Evolutionary conservation across 2,113 vertebrate genomes (phyloP).

Genomic region (Tetraodon nigroviridis): DNA sequence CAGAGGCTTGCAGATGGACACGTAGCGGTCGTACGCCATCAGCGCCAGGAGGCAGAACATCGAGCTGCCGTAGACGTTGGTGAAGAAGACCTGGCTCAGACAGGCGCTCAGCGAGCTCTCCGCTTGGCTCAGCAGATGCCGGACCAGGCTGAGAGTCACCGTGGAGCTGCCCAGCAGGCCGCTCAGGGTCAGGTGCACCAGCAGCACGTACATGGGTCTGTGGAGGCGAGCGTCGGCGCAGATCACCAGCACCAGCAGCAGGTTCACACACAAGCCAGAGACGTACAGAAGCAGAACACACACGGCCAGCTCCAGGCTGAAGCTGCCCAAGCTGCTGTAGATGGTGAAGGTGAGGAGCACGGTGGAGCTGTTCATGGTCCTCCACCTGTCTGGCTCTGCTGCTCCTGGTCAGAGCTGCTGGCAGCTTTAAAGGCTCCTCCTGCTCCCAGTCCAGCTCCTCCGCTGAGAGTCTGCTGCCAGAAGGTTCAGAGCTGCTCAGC

Average conservation of each 20-base stretch:
- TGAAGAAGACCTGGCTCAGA: constrained; percentile 19
- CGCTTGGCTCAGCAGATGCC: not conserved
- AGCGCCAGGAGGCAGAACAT: constrained; percentile 3
- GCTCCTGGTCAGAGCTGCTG: not conserved
- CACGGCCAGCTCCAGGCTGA: not conserved
- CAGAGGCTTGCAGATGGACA: constrained; percentile 32
- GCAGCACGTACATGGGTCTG: constrained; percentile 26
- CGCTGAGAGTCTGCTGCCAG: too few species aligned
- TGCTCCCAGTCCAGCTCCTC: too few species aligned
- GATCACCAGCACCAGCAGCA: constrained; percentile 8
- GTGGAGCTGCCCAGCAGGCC: constrained; percentile 9
- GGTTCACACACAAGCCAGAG: not conserved
- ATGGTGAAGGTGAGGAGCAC: constrained; percentile 4
- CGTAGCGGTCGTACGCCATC: constrained; percentile 38
- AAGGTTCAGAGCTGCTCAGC: too few species aligned
- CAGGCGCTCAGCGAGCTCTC: not conserved
- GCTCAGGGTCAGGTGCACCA: constrained; percentile 14
- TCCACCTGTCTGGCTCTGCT: too few species aligned
- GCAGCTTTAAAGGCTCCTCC: too few species aligned
- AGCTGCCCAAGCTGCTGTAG: not conserved
- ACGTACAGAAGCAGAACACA: constrained; percentile 14
- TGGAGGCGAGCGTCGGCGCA: constrained; percentile 9
- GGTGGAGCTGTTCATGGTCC: not conserved
- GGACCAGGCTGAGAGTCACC: not conserved
- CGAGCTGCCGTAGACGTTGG: constrained; percentile 6